phyloP scores from a whole-genome alignment of 92 coral and sea anemone genomes.

The Heliopora coerulea region DNA sequence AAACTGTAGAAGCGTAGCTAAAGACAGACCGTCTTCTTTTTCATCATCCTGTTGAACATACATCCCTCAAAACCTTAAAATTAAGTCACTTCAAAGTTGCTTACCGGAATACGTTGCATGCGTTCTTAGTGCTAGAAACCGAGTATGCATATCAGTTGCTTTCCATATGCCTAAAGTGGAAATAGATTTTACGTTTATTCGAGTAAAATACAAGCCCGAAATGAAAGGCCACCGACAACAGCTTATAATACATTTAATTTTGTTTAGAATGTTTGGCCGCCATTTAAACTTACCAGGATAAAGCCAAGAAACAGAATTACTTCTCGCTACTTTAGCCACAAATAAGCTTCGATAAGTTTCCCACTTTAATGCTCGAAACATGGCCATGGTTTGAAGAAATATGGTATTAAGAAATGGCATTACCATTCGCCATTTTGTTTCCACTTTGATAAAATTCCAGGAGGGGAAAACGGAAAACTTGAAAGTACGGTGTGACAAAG shows the following conservation, averaged over 20 bases:
- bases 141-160: background rate
- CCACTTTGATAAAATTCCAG: background rate
- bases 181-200: no score
- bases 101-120: background rate
- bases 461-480: background rate
- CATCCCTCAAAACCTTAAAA: no score
- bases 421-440: background rate
- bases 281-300: background rate
- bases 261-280: no score
- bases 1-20: no score
- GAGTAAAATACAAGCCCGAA: no score
- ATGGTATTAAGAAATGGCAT: background rate
- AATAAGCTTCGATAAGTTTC: background rate
- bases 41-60: no score
- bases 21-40: no score
- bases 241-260: no score
- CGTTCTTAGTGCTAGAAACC: background rate
- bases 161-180: background rate
- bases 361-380: background rate
- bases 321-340: background rate
- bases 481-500: no score
- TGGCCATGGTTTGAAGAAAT: background rate
- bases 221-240: no score
- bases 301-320: background rate
- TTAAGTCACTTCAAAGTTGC: no score